Evolutionary conservation across 2,797 vertebrate genomes (phyloP).

Genomic region (Macrochelys suwanniensis): DNA sequence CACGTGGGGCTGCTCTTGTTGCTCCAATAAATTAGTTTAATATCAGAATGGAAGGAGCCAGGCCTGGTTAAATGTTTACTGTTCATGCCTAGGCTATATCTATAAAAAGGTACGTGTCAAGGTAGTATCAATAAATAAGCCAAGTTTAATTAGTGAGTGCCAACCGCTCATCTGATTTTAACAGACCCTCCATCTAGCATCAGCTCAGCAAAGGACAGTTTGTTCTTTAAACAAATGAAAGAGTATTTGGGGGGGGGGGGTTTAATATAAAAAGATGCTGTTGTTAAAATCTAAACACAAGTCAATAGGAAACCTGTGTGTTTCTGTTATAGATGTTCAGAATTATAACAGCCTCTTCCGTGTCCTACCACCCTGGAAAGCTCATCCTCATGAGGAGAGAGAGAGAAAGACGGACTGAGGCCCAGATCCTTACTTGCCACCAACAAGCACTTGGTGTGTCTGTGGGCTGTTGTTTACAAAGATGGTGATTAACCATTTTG

Average conservation of each 20-base stretch:
- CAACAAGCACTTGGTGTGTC: background rate
- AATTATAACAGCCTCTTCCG: constrained; percentile 37
- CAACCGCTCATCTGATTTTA: constrained; percentile 30
- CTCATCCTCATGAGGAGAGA: background rate
- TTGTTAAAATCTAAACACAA: constrained; percentile 2
- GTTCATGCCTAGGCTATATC: background rate
- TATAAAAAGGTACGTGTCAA: background rate
- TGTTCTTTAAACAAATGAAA: background rate
- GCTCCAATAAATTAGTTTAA: background rate
- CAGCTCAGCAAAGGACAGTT: constrained; percentile 20
- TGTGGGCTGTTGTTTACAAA: constrained; percentile 61
- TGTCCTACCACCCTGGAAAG: background rate
- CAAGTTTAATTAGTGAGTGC: constrained; percentile 35
- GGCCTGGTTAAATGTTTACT: background rate
- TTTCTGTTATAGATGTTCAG: constrained; percentile 27
- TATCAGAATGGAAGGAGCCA: background rate
- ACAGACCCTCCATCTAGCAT: constrained; percentile 22
- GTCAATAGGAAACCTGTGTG: background rate
- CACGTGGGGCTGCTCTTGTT: background rate
- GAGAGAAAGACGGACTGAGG: constrained; percentile 21
- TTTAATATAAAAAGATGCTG: background rate
- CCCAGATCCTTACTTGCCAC: background rate
- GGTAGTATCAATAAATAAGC: background rate
- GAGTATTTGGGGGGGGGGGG: background rate
- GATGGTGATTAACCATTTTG: background rate